These are phyloP conservation scores for Hassar affinis DNA, from an alignment of 2,113 vertebrate species.

Conservation along the genomic window DNA sequence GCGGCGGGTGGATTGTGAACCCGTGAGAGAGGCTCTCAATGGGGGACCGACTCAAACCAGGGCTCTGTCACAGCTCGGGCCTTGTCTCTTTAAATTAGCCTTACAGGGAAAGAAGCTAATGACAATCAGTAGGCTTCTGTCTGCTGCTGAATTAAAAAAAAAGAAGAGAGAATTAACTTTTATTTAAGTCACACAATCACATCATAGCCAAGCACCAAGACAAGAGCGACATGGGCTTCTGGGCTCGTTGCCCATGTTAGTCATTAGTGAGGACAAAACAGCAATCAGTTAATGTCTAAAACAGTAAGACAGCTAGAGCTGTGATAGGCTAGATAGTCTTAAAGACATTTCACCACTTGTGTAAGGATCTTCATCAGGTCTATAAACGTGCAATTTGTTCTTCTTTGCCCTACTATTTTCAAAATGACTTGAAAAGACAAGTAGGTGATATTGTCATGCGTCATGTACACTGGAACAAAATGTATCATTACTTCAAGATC, in stretches of 20 bases:
- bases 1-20: constrained; percentile 61
- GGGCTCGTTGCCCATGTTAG: constrained; percentile 14
- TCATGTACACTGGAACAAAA: not conserved
- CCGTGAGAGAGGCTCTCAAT: constrained; percentile 60
- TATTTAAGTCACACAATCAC: constrained; percentile 25
- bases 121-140: constrained; percentile 46
- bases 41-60: constrained; percentile 57
- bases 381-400: not conserved
- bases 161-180: constrained; percentile 35
- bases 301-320: not conserved
- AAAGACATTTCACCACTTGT: not conserved
- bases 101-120: constrained; percentile 54
- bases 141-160: constrained; percentile 24
- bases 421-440: not conserved
- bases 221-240: constrained; percentile 13
- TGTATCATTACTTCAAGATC: not conserved
- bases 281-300: constrained; percentile 24
- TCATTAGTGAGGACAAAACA: constrained; percentile 26
- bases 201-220: constrained; percentile 7
- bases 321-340: not conserved
- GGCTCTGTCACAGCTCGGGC: constrained; percentile 57
- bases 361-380: not conserved
- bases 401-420: not conserved
- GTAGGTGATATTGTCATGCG: not conserved
- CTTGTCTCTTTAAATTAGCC: constrained; percentile 68